phyloP scores from a whole-genome alignment of 2,113 vertebrate genomes.

The Oryzias melastigma region DNA sequence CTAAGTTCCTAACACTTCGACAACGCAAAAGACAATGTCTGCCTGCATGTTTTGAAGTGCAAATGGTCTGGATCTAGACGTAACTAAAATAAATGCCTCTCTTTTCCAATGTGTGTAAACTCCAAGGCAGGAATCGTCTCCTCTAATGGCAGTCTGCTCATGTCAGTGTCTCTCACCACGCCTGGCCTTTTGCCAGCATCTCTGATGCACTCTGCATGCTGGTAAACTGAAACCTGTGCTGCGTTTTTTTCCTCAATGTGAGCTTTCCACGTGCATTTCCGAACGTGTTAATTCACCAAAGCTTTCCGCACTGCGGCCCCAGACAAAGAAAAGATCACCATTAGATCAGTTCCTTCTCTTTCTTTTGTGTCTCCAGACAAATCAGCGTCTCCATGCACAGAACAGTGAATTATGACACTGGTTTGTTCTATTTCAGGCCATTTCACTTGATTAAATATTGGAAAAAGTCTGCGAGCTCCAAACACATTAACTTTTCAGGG shows the following conservation, averaged over 20 bases:
- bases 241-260: not conserved
- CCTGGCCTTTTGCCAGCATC: conserved; percentile 26
- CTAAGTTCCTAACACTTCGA: conserved; percentile 47
- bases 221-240: not conserved
- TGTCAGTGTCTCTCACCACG: conserved; percentile 24
- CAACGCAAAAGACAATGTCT: conserved; percentile 24
- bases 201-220: conserved; percentile 9
- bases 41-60: conserved; percentile 12
- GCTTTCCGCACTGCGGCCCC: conserved; percentile 12
- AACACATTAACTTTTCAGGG: conserved; percentile 13
- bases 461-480: conserved; percentile 38
- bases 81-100: conserved; percentile 9
- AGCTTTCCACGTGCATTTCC: not conserved
- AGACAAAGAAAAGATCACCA: conserved; percentile 37
- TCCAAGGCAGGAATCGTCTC: conserved; percentile 35
- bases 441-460: conserved; percentile 60
- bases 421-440: conserved; percentile 50
- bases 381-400: conserved; percentile 31
- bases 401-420: conserved; percentile 42
- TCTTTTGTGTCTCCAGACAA: conserved; percentile 50
- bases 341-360: conserved; percentile 18
- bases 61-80: conserved; percentile 3
- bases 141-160: conserved; percentile 14
- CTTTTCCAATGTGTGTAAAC: conserved; percentile 6
- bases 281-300: conserved; percentile 32